Conservation (phyloP, 2,797 vertebrate genomes). For the Ctenochaetus hawaiiensis region DNA sequence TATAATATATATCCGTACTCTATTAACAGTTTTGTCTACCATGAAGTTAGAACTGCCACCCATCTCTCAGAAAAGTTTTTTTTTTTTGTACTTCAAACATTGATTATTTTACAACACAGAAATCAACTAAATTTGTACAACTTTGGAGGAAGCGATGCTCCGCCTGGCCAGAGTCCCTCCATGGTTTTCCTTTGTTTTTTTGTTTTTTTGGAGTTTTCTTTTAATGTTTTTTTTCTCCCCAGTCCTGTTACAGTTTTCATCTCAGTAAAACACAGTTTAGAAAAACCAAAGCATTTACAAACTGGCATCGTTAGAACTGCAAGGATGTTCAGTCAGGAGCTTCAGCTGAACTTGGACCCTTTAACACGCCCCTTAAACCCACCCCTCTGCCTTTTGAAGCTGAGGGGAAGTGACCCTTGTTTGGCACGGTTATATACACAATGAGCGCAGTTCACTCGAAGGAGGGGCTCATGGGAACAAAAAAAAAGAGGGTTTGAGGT, state of each 20-base stretch:
- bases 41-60: constrained; percentile 85
- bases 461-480: constrained; percentile 76
- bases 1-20: constrained; percentile 91
- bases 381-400: constrained; percentile 44
- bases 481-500: constrained; percentile 17
- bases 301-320: constrained; percentile 77
- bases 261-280: constrained; percentile 81
- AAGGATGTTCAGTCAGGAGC: constrained; percentile 71
- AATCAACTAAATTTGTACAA: constrained; percentile 85
- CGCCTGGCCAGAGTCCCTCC: constrained; percentile 63
- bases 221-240: constrained; percentile 42
- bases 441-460: constrained; percentile 72
- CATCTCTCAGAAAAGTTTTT: constrained; percentile 80
- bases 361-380: constrained; percentile 44
- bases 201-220: constrained; percentile 10
- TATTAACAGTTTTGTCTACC: constrained; percentile 90
- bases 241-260: constrained; percentile 69
- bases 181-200: constrained; percentile 30
- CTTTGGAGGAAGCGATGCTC: constrained; percentile 79
- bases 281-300: constrained; percentile 87
- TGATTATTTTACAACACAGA: constrained; percentile 88
- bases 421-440: constrained; percentile 86
- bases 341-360: constrained; percentile 77
- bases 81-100: constrained; percentile 82
- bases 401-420: constrained; percentile 71